Evolutionary conservation across 2,888 invertebrate genomes (phyloP).

Genomic region (Apodemia hepburni): DNA sequence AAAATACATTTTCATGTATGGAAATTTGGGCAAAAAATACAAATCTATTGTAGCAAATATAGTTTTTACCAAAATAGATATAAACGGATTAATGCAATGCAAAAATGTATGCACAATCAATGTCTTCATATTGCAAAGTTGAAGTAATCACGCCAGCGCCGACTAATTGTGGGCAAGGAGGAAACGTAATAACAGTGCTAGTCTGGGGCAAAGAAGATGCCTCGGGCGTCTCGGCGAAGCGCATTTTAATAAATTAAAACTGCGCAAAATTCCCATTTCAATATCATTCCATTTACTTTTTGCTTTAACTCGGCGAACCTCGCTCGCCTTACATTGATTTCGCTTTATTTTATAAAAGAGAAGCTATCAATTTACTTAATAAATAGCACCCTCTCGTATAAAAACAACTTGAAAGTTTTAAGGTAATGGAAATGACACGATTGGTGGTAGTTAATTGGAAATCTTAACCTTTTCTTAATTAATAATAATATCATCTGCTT

Average conservation of each 20-base stretch:
- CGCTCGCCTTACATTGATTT: slow-evolving; percentile 55
- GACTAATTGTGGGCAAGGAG: slow-evolving; percentile 72
- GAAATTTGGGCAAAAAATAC: too few species aligned
- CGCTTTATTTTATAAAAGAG: slow-evolving; percentile 48
- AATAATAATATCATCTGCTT: not conserved
- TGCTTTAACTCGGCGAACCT: slow-evolving; percentile 42
- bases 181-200: slow-evolving; percentile 72
- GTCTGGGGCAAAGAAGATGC: slow-evolving; percentile 69
- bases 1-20: too few species aligned
- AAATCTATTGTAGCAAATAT: too few species aligned
- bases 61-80: not conserved
- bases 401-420: slow-evolving; percentile 28
- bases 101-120: slow-evolving; percentile 7
- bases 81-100: not conserved
- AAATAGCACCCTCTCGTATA: slow-evolving; percentile 41
- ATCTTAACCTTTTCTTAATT: not conserved
- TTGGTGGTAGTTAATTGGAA: not conserved
- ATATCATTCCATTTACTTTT: slow-evolving; percentile 67
- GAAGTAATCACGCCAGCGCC: slow-evolving; percentile 39
- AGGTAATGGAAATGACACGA: slow-evolving; percentile 1
- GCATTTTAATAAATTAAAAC: slow-evolving; percentile 79
- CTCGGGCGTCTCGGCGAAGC: slow-evolving; percentile 54
- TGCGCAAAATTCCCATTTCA: slow-evolving; percentile 70
- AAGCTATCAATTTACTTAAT: slow-evolving; percentile 49
- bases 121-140: slow-evolving; percentile 2